These are phyloP conservation scores for Pseudomyrmex pallidus DNA, from an alignment of 1,140 invertebrate genomes.

Conservation along the genomic window DNA sequence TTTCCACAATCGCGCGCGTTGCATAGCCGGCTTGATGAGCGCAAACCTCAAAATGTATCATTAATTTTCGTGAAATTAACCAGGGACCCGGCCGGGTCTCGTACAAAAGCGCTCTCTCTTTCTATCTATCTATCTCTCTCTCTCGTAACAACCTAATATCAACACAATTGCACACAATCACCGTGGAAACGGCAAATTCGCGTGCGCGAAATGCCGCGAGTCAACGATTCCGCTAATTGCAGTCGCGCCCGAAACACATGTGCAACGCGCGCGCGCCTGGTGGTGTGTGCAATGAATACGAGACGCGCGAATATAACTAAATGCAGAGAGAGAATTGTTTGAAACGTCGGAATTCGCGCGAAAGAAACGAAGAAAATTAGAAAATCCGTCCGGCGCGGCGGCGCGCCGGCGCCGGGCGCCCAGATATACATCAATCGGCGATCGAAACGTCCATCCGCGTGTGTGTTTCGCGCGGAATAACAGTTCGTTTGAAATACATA, in stretches of 20 bases:
- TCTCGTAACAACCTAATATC: slow-evolving; percentile 20
- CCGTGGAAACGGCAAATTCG: slow-evolving; percentile 20
- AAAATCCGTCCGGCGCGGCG: background rate
- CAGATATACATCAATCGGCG: slow-evolving; percentile 15
- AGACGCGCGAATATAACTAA: background rate
- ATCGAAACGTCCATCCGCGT: background rate
- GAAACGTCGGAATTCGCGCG: slow-evolving; percentile 5
- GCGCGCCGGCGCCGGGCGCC: background rate
- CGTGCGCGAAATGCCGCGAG: slow-evolving; percentile 56
- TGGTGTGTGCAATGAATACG: background rate
- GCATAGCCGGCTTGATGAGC: background rate
- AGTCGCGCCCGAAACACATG: background rate
- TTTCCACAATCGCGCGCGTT: background rate
- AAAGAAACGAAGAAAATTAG: background rate
- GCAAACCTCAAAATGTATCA: slow-evolving; percentile 13
- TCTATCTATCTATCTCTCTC: too few relatives aligned
- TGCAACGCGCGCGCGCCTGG: background rate
- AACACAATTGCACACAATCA: slow-evolving; percentile 20
- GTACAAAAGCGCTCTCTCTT: background rate
- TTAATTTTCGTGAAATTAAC: slow-evolving; percentile 30
- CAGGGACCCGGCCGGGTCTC: background rate
- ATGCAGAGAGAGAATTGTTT: background rate
- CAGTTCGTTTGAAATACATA: slow-evolving; percentile 16
- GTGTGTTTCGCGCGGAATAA: background rate
- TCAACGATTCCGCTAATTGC: slow-evolving; percentile 65